Evolutionary conservation across 2,888 invertebrate species (phyloP).

Genomic region (Clitarchus hookeri): DNA sequence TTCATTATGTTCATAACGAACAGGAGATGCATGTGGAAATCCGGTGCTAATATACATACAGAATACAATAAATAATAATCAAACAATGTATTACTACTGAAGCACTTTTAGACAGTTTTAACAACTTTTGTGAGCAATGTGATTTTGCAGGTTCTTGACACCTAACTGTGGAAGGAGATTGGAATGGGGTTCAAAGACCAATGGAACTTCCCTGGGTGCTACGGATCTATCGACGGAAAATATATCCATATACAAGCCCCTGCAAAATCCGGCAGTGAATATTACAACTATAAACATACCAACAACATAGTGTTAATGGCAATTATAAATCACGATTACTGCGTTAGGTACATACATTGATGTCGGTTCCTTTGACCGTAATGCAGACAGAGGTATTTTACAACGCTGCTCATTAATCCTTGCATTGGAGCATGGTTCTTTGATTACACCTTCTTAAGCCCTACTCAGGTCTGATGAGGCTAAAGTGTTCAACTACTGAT

Average conservation of each 20-base stretch:
- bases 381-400: background rate
- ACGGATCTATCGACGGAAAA: background rate
- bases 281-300: background rate
- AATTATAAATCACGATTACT: background rate
- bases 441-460: background rate
- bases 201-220: conserved; percentile 3
- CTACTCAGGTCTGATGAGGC: background rate
- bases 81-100: too few species aligned
- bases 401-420: background rate
- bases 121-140: too few species aligned
- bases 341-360: background rate
- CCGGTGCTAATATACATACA: too few species aligned
- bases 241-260: background rate
- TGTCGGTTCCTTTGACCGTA: background rate
- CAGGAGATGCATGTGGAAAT: too few species aligned
- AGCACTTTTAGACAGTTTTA: too few species aligned
- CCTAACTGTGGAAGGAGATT: background rate
- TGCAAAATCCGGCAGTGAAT: background rate
- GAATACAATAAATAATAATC: too few species aligned
- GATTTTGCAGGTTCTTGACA: too few species aligned
- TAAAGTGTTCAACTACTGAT: background rate
- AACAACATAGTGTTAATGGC: conserved; percentile 5
- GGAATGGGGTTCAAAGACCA: background rate
- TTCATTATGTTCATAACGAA: too few species aligned
- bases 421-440: background rate